A percentile compares a stretch with the other conserved stretches of the same genome.
Evolutionary conservation across 2,888 invertebrate species (phyloP).

Genomic region (Serrognathus titanus): DNA sequence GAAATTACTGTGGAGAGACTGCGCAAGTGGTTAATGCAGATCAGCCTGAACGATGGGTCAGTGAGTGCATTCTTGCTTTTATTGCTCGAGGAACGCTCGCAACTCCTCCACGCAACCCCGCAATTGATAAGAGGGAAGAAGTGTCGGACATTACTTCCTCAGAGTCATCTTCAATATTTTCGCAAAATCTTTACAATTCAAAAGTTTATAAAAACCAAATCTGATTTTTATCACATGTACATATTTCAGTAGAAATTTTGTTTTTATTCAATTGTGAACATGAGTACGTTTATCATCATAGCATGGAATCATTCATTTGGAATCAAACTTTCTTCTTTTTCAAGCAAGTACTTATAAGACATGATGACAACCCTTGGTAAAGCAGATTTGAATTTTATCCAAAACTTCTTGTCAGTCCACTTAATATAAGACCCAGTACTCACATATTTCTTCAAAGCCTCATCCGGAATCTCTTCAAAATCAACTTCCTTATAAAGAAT

Average conservation of each 20-base stretch:
- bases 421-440: conserved; percentile 75
- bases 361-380: conserved; percentile 48
- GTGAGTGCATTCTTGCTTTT: conserved; percentile 35
- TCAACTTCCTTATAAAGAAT: conserved; percentile 71
- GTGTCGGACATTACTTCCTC: no score
- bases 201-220: no score
- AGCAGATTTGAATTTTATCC: conserved; percentile 73
- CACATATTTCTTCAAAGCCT: conserved; percentile 68
- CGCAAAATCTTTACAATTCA: no score
- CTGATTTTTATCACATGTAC: no score
- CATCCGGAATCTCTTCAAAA: conserved; percentile 54
- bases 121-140: no score
- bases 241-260: no score
- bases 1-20: conserved; percentile 44
- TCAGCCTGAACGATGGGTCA: conserved; percentile 40
- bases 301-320: no score
- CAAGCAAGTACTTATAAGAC: no score
- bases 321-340: no score
- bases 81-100: conserved; percentile 34
- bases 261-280: no score
- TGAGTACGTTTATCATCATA: no score
- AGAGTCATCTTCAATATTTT: no score
- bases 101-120: conserved; percentile 28
- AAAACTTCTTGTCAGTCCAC: conserved; percentile 81
- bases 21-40: conserved; percentile 41